Evolutionary conservation across 2,888 invertebrate species (phyloP), one percentile per base, ranked within the genome.

Genomic region (Clitarchus hookeri): DNA sequence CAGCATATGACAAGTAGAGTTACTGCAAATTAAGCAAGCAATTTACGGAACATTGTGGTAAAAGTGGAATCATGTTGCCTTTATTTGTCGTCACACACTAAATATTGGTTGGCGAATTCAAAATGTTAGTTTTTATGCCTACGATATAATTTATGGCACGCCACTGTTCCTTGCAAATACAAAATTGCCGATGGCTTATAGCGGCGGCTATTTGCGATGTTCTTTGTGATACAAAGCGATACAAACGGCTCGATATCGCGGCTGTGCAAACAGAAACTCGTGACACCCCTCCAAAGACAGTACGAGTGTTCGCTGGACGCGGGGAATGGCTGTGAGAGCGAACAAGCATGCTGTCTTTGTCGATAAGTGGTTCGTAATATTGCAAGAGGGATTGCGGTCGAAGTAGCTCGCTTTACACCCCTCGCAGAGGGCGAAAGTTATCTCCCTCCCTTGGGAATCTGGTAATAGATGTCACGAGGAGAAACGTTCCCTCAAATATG

Each of bases 361-460:
- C 65, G 65, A 65, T 65, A 65, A 65, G 65, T 65, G 65, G 65
- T 65, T 65, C 23, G 65, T 65, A 65, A 65, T 65, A 65, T 65
- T 65, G 65, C 65, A 65, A 65, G 65, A 65, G 65, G 65, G n/a
- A 65, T 65, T 65, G 65, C 65, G 65, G 65, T 65, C 13, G 65
- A 65, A 65, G 65, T 65, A 65, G 19, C n/a, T 65, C 16, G 65
- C 16, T 65, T 65, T 65, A 65, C 65, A 65, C 65, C 65, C 65
- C 65, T 65, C n/a, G 65, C 65, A 65, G 65, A 65, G 65, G 65
- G 65, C 16, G 65, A n/a, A n/a, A n/a, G 65, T 65, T 65, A 65
- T 65, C 65, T 65, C 65, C 65, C 65, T 65, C 65, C 16, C 65
- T 65, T 9, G 65, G 65, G 65, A 65, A 65, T 65, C 65, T 65